Evolutionary conservation across 2,797 vertebrate species (phyloP).

Genomic region (Rhadinocentrus ornatus): DNA sequence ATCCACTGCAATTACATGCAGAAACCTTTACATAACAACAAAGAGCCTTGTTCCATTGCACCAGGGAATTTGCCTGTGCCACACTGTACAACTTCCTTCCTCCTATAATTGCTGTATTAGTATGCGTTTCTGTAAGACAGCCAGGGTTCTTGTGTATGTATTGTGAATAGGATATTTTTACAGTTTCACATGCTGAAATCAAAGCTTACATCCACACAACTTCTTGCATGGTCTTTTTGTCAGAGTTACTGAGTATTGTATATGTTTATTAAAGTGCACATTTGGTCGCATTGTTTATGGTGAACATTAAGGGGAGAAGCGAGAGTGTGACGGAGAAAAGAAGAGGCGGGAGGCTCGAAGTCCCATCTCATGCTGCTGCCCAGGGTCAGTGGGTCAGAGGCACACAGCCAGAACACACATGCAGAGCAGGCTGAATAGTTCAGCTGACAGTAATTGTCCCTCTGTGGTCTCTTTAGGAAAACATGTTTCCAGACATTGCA

Average conservation of each 20-base stretch:
- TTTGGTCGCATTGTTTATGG: constrained; percentile 35
- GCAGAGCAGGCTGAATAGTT: constrained; percentile 76
- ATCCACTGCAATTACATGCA: constrained; percentile 78
- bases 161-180: constrained; percentile 58
- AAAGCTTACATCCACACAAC: constrained; percentile 57
- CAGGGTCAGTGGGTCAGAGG: constrained; percentile 77
- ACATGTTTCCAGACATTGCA: constrained; percentile 77
- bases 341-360: constrained; percentile 44
- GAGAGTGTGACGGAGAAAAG: neutral
- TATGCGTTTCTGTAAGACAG: constrained; percentile 78
- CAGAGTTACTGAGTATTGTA: constrained; percentile 33
- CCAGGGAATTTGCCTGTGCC: constrained; percentile 78
- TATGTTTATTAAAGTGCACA: constrained; percentile 32
- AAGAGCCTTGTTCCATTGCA: constrained; percentile 78
- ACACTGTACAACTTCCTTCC: constrained; percentile 74
- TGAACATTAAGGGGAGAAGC: constrained; percentile 17
- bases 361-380: constrained; percentile 71
- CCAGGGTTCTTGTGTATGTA: constrained; percentile 58
- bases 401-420: constrained; percentile 79
- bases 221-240: constrained; percentile 51
- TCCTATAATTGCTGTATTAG: constrained; percentile 82
- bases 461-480: constrained; percentile 78
- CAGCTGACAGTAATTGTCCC: constrained; percentile 79
- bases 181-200: constrained; percentile 64
- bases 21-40: constrained; percentile 84